A percentile compares a stretch with the other conserved stretches of the same genome.
Evolutionary conservation across 2,888 invertebrate species (phyloP).

Genomic region (Linnaemya vulpina): DNA sequence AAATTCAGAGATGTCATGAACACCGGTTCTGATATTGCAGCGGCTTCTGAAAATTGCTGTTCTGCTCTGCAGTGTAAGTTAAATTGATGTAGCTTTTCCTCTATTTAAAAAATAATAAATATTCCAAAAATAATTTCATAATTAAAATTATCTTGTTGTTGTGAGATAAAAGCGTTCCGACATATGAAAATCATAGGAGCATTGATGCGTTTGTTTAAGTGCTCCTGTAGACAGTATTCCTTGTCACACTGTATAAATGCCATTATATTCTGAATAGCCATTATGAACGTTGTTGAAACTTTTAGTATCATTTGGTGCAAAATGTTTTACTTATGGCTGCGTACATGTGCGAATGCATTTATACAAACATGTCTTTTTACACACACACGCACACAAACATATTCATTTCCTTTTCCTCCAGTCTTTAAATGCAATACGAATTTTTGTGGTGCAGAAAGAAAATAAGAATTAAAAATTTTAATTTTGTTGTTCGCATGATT

Average conservation of each 20-base stretch:
- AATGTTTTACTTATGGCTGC: background rate
- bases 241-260: background rate
- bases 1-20: too few relatives aligned
- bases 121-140: too few relatives aligned
- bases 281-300: constrained; percentile 43
- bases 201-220: too few relatives aligned
- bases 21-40: too few relatives aligned
- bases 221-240: background rate
- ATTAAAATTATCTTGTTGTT: too few relatives aligned
- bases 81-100: background rate
- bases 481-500: constrained; percentile 1
- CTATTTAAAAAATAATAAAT: too few relatives aligned
- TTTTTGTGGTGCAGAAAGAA: constrained; percentile 11
- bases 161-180: too few relatives aligned
- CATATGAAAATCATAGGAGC: too few relatives aligned
- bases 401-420: constrained; percentile 28
- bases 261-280: background rate
- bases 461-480: constrained; percentile 37
- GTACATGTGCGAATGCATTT: too few relatives aligned
- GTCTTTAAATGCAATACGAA: constrained; percentile 18
- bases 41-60: too few relatives aligned
- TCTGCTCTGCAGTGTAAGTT: too few relatives aligned
- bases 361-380: background rate
- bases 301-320: constrained; percentile 47
- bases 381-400: background rate